These are phyloP conservation scores for Lepidotrigona ventralis DNA, from an alignment of 1,140 invertebrate genomes.

Conservation along the genomic window DNA sequence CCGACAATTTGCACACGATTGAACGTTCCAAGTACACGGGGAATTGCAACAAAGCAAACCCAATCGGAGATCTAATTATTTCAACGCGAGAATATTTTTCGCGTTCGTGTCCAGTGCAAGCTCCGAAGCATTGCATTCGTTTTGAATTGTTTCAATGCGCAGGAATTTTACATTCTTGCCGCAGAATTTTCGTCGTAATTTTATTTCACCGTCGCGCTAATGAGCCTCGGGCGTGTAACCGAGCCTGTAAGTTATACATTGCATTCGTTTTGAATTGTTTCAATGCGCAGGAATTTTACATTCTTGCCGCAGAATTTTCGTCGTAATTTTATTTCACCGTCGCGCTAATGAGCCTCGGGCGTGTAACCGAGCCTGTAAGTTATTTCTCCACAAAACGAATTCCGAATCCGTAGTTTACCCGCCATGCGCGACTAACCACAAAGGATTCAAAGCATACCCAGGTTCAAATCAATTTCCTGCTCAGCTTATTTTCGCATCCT, in stretches of 20 bases:
- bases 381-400: neutral
- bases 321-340: neutral
- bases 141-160: neutral
- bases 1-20: neutral
- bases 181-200: neutral
- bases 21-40: neutral
- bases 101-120: neutral
- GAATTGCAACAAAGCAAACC: too few relatives aligned
- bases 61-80: conserved; percentile 7
- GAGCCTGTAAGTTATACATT: too few relatives aligned
- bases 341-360: neutral
- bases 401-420: too few relatives aligned
- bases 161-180: neutral
- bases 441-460: neutral
- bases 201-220: neutral
- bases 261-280: neutral
- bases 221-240: too few relatives aligned
- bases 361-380: too few relatives aligned
- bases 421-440: neutral
- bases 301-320: neutral
- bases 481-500: neutral
- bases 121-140: neutral
- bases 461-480: neutral
- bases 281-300: neutral
- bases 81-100: neutral